Base-by-base conservation (phyloP, 2,797 vertebrate species). In the Sparus aurata region DNA sequence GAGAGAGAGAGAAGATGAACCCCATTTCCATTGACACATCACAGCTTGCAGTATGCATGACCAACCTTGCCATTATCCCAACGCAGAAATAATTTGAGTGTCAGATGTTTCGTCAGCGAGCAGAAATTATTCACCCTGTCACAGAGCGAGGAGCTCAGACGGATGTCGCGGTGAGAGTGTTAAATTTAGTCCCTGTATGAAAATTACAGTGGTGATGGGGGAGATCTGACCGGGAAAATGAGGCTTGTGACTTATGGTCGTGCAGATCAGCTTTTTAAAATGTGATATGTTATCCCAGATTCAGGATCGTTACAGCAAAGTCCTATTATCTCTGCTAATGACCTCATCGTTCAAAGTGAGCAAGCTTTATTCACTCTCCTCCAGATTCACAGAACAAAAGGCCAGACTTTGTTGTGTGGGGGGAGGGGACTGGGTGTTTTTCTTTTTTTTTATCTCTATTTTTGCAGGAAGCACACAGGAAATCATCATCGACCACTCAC, bases 291-390 rank as follows among this genome's bases (percentile, higher is more conserved):
- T 92, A 90, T 91, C 78, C 72, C 59, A 82, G 63, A 85, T 90
- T 92, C 87, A 78, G 85, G 90, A 90, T 92, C 62, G 65, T 92
- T 89, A 91, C 87, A 87, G 76, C 69, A 84, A 69, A 88, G 87
- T 88, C 87, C 79, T 91, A 92, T 94, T 94, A 93, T 91, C 87
- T 87, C 75, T 83, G 83, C 86, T 94, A 94, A 94, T 93, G 90
- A 90, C 89, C 79, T 91, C 88, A 95, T 95, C 85, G 83, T 87
- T 94, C 86, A 93, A 77, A 85, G 73, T 30, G 76, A 88, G 80
- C 77, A 66, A 83, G 85, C 85, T 89, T 90, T 81, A 82, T 86
- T 87, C 78, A 74, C 75, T 87, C 62, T 70, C 55, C 45, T 86
- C 60, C 58, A 74, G 73, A 77, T 77, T 73, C 58, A 74, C 76